phyloP scores from a whole-genome alignment of 2,797 vertebrate species.

The Malacoraja senta region DNA sequence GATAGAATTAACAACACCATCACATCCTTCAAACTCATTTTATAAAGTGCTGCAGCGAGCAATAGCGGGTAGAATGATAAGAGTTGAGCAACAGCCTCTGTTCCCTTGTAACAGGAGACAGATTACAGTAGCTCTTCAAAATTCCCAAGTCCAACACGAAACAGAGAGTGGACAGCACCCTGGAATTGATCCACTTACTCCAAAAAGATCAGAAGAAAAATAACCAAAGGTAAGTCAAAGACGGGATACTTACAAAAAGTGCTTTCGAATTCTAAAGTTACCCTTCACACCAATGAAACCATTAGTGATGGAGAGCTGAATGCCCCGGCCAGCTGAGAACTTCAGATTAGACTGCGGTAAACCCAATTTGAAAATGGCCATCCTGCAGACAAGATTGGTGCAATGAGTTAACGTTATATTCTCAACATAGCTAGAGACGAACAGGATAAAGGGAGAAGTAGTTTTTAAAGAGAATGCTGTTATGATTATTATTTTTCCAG shows the following conservation, averaged over 20 bases:
- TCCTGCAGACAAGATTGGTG: slow-evolving; percentile 46
- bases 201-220: not conserved
- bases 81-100: not conserved
- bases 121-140: no score
- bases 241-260: slow-evolving; percentile 36
- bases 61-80: not conserved
- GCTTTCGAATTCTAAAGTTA: slow-evolving; percentile 60
- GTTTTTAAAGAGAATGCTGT: not conserved
- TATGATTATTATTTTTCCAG: not conserved
- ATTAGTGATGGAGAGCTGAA: slow-evolving; percentile 53
- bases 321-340: slow-evolving; percentile 53
- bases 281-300: slow-evolving; percentile 58
- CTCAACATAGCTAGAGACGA: not conserved
- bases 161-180: no score
- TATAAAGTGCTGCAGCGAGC: not conserved
- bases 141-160: no score
- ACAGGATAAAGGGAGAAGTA: not conserved
- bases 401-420: not conserved
- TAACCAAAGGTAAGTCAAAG: not conserved
- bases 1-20: not conserved
- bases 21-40: not conserved
- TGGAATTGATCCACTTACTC: not conserved
- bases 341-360: slow-evolving; percentile 52
- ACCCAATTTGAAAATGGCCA: slow-evolving; percentile 51
- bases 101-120: no score